Evolutionary conservation across 1,140 invertebrate genomes (phyloP).

Genomic region (Zelostemma sp.): DNA sequence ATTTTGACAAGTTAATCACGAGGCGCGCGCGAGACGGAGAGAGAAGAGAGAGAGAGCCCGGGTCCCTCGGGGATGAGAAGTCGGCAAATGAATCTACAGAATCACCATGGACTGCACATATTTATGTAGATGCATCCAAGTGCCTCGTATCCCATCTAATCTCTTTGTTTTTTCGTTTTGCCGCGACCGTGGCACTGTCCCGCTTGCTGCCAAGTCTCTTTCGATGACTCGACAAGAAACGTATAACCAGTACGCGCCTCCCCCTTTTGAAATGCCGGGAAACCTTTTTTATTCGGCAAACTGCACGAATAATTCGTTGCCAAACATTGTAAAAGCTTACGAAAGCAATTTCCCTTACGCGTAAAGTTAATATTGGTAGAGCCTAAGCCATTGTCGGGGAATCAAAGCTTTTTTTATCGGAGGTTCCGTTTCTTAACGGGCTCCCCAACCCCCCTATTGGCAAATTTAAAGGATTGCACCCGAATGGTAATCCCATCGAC

Average conservation of each 20-base stretch:
- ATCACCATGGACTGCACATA: conserved; percentile 51
- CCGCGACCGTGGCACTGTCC: conserved; percentile 24
- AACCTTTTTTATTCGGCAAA: not conserved
- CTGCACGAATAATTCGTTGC: not conserved
- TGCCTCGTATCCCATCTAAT: conserved; percentile 19
- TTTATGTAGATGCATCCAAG: conserved; percentile 61
- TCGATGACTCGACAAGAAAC: conserved; percentile 49
- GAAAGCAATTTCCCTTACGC: not conserved
- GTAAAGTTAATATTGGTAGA: conserved; percentile 3
- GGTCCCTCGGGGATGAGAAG: conserved; percentile 31
- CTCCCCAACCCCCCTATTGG: conserved; percentile 58
- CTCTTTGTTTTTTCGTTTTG: conserved; percentile 54
- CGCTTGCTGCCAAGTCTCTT: no score
- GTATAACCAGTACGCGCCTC: conserved; percentile 2
- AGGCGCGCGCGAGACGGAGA: conserved; percentile 9
- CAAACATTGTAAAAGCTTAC: no score
- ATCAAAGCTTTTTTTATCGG: conserved; percentile 28
- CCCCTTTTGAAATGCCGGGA: not conserved
- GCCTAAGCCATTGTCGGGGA: conserved; percentile 32
- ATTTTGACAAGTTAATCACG: conserved; percentile 69
- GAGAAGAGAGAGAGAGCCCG: conserved; percentile 15
- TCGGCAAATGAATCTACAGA: conserved; percentile 56
- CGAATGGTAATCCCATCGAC: conserved; percentile 41
- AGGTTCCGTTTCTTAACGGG: conserved; percentile 57
- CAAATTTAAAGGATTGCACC: conserved; percentile 53